phyloP scores from a whole-genome alignment of 2,113 vertebrate genomes.

The Benitochromis conjunctus region DNA sequence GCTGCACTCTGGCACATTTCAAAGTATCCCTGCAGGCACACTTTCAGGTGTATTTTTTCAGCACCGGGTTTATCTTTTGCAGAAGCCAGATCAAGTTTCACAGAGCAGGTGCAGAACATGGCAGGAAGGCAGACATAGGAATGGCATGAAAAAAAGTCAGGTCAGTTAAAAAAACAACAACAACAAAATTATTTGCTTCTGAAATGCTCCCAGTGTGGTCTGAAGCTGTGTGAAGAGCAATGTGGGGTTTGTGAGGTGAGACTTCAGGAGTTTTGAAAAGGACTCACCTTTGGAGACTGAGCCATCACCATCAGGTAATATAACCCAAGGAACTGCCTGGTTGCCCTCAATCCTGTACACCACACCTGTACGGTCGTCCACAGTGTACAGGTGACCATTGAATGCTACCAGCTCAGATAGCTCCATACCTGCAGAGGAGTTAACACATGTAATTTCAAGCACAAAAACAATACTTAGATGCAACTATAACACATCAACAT shows the following conservation, averaged over 20 bases:
- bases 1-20: not conserved
- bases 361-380: constrained; percentile 94
- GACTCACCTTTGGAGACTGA: constrained; percentile 86
- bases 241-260: not conserved
- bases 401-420: constrained; percentile 90
- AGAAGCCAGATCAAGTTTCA: not conserved
- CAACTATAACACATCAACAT: not conserved
- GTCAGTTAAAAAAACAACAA: not conserved
- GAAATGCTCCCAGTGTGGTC: not conserved
- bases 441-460: not conserved
- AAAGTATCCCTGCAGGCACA: not conserved
- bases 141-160: not conserved
- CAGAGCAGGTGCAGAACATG: not conserved
- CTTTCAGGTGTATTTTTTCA: not conserved
- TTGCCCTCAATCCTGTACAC: constrained; percentile 86
- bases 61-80: not conserved
- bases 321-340: constrained; percentile 92
- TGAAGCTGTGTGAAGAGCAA: not conserved
- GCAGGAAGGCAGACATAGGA: not conserved
- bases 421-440: constrained; percentile 83
- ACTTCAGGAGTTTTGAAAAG: not conserved
- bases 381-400: constrained; percentile 87
- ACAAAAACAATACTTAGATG: not conserved
- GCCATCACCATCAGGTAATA: constrained; percentile 88
- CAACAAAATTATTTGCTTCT: not conserved